Percentiles rank a stretch among this genome's conserved stretches.
phyloP scores from a whole-genome alignment of 2,888 invertebrate species.

The Melitaea athalia region DNA sequence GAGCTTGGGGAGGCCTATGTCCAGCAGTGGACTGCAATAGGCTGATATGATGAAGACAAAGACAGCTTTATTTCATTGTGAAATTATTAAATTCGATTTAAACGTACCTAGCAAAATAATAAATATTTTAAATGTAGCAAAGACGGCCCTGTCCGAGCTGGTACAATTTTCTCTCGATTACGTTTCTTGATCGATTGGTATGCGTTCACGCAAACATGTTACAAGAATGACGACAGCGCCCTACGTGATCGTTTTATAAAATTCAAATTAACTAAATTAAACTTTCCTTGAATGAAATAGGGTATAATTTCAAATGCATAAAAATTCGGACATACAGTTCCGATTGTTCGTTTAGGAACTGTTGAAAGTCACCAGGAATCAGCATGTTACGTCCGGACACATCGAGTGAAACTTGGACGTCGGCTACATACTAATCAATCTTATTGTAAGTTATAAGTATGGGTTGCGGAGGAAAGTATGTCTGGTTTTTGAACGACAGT shows the following conservation, averaged over 20 bases:
- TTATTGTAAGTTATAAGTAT: constrained; percentile 75
- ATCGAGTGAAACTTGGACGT: constrained; percentile 69
- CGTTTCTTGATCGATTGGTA: constrained; percentile 68
- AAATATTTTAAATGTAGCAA: not conserved
- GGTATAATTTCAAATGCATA: constrained; percentile 42
- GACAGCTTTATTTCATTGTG: too few species aligned
- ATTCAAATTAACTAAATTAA: constrained; percentile 37
- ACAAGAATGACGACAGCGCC: constrained; percentile 72
- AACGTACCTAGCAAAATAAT: not conserved
- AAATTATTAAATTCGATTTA: too few species aligned
- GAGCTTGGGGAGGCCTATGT: too few species aligned
- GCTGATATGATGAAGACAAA: too few species aligned
- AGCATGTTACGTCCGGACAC: constrained; percentile 65
- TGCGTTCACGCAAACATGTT: constrained; percentile 65
- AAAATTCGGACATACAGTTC: constrained; percentile 49
- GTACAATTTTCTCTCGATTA: constrained; percentile 79
- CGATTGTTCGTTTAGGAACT: constrained; percentile 57
- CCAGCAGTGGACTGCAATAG: too few species aligned
- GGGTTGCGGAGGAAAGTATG: constrained; percentile 55
- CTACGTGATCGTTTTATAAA: constrained; percentile 53
- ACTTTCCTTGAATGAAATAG: constrained; percentile 45
- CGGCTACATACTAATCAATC: constrained; percentile 69
- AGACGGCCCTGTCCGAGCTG: constrained; percentile 52
- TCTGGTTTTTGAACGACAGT: constrained; percentile 60
- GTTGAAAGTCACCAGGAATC: constrained; percentile 71